Conservation (phyloP, 2,888 invertebrate species). For the Diogma glabrata region DNA sequence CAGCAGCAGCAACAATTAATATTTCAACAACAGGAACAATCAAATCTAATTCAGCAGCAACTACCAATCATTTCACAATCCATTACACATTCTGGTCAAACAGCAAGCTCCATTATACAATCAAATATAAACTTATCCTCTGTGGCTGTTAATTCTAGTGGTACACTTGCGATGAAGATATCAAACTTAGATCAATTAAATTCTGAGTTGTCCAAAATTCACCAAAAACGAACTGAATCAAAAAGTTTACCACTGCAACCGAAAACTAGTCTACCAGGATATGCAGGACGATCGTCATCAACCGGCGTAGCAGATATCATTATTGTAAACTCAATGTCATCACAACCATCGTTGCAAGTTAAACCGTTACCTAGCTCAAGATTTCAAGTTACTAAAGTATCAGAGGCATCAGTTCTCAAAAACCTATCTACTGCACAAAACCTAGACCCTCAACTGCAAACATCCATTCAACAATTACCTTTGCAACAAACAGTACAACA, state of each 20-base stretch:
- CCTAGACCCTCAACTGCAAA: neutral
- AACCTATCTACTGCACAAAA: neutral
- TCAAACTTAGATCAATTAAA: constrained; percentile 44
- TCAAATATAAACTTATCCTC: too few relatives aligned
- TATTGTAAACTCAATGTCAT: too few relatives aligned
- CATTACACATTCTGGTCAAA: too few relatives aligned
- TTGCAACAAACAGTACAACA: neutral
- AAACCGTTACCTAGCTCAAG: constrained; percentile 20
- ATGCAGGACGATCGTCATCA: constrained; percentile 16
- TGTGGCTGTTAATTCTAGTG: constrained; percentile 17
- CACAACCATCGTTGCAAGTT: neutral
- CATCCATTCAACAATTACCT: neutral
- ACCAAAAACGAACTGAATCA: constrained; percentile 13
- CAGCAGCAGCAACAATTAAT: constrained; percentile 20
- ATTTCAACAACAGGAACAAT: neutral
- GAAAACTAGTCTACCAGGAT: constrained; percentile 6
- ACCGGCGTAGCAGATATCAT: neutral
- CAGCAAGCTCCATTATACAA: too few relatives aligned
- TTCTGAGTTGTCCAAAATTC: constrained; percentile 44
- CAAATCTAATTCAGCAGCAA: constrained; percentile 10
- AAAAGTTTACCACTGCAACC: neutral
- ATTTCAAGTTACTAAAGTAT: constrained; percentile 19
- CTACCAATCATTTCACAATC: constrained; percentile 9
- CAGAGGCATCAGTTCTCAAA: constrained; percentile 10
- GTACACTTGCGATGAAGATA: constrained; percentile 18